Evolutionary conservation across 53 echinoderm and acorn worm genomes (phyloP), one percentile per base, ranked within the genome.

Genomic region (Pentamera pediparva): DNA sequence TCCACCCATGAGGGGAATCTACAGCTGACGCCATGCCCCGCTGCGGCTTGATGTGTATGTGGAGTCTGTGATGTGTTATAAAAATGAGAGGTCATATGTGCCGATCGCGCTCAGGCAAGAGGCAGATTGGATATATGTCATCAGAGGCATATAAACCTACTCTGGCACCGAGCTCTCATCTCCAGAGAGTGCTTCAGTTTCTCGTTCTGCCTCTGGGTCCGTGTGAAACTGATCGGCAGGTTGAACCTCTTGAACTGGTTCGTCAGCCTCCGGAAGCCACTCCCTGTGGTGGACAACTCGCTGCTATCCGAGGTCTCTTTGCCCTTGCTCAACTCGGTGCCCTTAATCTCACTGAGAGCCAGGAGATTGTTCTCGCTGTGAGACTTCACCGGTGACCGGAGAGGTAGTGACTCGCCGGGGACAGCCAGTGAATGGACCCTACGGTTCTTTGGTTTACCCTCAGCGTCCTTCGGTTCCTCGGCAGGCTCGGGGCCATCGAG

Each of bases 311-410:
- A 72, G 20, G 34, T 24, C 22, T 72, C 73, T 26, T 17, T 82
- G 39, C 12, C 31, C 70, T 20, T 60, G 36, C 3, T 29, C 67
- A n/a, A 78, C 33, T 41, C 50, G 39, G 31, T 54, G 26, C 39
- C 58, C 32, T 60, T 76, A 29, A 37, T 79, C 21, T 52, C 58
- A 32, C 45, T 54, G 65, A 79, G 89, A 33, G 86, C 86, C 35
- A 83, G 79, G 7, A 98, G 86, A n/a, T 92, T 85, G 78, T 98
- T 98, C 72, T 98, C 98, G 49, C 98, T 98, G 79, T 98, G 98
- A 11, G 98, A 90, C 54, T 90, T 90, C 25, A 83, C 45, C 13
- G 90, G 90, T 2, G 83, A 85, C 45, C 77, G 48, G 5, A 78
- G n/a, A 6, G 73, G 73, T 8, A 35, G 2, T n/a, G n/a, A n/a